Percentiles rank a stretch among this genome's conserved stretches.
These are phyloP conservation scores for Piscicola geometra DNA, from an alignment of 2,888 invertebrate genomes.

Conservation along the genomic window DNA sequence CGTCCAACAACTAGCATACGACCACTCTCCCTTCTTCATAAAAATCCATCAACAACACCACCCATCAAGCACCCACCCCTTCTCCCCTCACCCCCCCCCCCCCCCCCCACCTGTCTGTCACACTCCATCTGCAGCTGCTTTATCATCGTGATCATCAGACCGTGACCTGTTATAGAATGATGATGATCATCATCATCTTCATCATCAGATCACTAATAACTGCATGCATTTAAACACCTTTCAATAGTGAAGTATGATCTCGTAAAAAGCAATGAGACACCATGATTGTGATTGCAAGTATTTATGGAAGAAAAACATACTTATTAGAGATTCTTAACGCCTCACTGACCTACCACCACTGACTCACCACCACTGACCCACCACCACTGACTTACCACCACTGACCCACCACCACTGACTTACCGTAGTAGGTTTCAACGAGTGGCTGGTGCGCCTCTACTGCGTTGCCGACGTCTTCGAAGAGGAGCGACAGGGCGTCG, in stretches of 20 bases:
- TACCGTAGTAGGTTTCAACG: constrained; percentile 80
- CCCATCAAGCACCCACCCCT: constrained; percentile 62
- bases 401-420: constrained; percentile 38
- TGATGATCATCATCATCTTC: too few relatives aligned
- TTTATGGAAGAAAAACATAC: too few relatives aligned
- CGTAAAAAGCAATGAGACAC: too few relatives aligned
- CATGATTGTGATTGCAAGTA: too few relatives aligned
- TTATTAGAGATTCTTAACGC: background rate
- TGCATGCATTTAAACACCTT: too few relatives aligned
- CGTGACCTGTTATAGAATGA: too few relatives aligned
- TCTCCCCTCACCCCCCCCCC: too few relatives aligned
- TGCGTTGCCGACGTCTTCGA: constrained; percentile 77
- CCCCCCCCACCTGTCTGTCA: constrained; percentile 62
- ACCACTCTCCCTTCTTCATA: too few relatives aligned
- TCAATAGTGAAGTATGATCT: too few relatives aligned
- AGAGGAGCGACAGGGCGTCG: constrained; percentile 75
- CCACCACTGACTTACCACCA: background rate
- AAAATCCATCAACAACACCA: constrained; percentile 56
- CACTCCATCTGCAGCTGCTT: constrained; percentile 65
- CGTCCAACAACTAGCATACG: too few relatives aligned
- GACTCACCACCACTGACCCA: background rate
- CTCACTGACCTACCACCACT: background rate
- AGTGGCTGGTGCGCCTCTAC: constrained; percentile 82
- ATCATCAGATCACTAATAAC: too few relatives aligned
- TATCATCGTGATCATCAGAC: constrained; percentile 68